A percentile compares a stretch with the other conserved stretches of the same genome.
Evolutionary conservation across 92 coral and sea anemone genomes (phyloP).

Genomic region (Paragorgia papillata): DNA sequence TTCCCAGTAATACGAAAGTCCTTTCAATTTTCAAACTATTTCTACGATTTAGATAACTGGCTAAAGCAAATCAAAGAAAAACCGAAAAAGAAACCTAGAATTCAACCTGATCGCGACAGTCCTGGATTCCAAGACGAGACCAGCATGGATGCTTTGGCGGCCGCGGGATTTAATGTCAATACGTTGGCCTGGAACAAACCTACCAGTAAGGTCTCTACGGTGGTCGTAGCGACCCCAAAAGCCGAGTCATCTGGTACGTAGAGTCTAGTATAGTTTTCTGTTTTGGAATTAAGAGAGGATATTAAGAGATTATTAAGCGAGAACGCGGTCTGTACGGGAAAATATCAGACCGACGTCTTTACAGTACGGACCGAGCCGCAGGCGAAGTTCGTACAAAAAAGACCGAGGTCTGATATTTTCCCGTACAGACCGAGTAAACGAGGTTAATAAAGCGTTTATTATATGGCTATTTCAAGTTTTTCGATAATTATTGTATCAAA

Average conservation of each 20-base stretch:
- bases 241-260: conserved; percentile 23
- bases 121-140: conserved; percentile 57
- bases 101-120: conserved; percentile 60
- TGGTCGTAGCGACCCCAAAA: conserved; percentile 40
- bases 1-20: not conserved
- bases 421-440: no score
- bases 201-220: not conserved
- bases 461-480: no score
- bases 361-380: no score
- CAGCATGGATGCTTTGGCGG: conserved; percentile 77
- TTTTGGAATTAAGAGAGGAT: no score
- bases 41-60: conserved; percentile 27
- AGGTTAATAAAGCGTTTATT: no score
- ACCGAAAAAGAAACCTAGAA: conserved; percentile 68
- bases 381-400: no score
- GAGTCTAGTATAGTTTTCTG: not conserved
- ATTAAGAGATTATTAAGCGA: no score
- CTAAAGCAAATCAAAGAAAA: conserved; percentile 47
- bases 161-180: conserved; percentile 87
- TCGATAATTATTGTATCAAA: no score
- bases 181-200: conserved; percentile 69
- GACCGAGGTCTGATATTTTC: no score
- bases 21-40: not conserved
- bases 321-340: no score
- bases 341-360: no score